A percentile compares a stretch with the other conserved stretches of the same genome.
These are phyloP conservation scores for Pyrrhia umbra DNA, from an alignment of 2,888 invertebrate species.

Conservation along the genomic window DNA sequence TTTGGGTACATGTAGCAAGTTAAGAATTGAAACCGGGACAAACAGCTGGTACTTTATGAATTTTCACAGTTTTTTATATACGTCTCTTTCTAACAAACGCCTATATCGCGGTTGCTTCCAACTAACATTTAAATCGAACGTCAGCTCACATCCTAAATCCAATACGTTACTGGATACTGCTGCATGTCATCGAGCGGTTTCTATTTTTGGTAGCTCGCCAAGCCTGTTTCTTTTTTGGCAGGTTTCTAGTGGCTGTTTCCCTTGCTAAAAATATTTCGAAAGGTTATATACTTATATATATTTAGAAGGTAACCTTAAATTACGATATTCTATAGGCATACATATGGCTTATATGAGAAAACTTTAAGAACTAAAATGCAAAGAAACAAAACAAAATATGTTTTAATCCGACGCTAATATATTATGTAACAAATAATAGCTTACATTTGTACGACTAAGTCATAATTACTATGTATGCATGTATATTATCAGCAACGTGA, in stretches of 20 bases:
- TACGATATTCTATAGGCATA: no score
- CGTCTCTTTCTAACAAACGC: background rate
- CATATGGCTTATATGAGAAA: no score
- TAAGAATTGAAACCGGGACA: no score
- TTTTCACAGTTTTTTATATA: background rate
- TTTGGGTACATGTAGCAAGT: no score
- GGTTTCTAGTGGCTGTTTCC: constrained; percentile 17
- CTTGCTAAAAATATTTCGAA: constrained; percentile 19
- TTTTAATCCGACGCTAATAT: no score
- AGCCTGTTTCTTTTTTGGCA: constrained; percentile 47
- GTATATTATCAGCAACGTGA: background rate
- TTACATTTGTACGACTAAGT: no score
- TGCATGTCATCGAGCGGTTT: constrained; percentile 52
- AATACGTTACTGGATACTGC: constrained; percentile 31
- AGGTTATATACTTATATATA: background rate
- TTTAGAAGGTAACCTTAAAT: background rate
- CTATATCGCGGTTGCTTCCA: background rate
- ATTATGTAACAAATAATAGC: no score
- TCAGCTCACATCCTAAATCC: constrained; percentile 24
- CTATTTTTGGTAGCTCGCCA: constrained; percentile 54
- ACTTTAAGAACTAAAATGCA: no score
- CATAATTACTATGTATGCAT: no score
- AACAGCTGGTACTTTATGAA: no score
- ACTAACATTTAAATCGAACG: constrained; percentile 4
- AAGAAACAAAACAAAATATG: no score